Base-by-base conservation (phyloP, 2,113 vertebrate species). In the Semicossyphus pulcher region DNA sequence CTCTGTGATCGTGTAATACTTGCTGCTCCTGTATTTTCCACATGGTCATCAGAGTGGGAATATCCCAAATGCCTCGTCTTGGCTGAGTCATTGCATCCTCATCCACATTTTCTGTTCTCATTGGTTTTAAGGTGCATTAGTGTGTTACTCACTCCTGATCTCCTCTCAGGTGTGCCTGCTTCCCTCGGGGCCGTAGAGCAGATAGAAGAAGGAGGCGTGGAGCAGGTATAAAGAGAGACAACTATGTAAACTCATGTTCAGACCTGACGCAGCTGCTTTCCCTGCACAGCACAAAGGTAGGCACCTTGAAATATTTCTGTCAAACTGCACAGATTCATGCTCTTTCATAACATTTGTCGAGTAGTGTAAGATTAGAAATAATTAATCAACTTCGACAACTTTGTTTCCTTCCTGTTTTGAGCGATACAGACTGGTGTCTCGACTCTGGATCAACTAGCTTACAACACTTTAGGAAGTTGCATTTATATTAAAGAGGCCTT, bases 211-310 rank as follows among this genome's bases (percentile, higher is more conserved):
- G 83, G 82, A 83, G 85, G 82, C 34, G 83, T 69, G 76, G 73
- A 70, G 12, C 10, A 41, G n/a, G 6, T 59, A 77, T 56, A 59
- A 84, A 81, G 44, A 45, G 10, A 16, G 25, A 6, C 2, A 75
- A 32, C 37, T 29, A 67, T 76, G 64, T 75, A 1, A n/a, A 3
- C 8, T 60, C 83, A 0, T 67, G 85, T 71, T 77, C 65, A 86
- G 75, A 91, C 91, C 71, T 68, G 89, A 88, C 29, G 0, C 7
- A 26, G 73, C 58, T 7, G 29, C 78, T 5, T 54, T 47, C n/a
- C 41, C 23, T 58, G 4, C 20, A 56, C 61, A 57, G 42, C 45
- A 34, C 0, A 53, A 77, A 86, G 86, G 89, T 88, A 84, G 8
- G 86, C 16, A 10, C 10, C 8, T 25, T 11, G 51, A n/a, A 34